Base-by-base conservation (phyloP, 2,113 vertebrate species). In the Calyptommatus sinebrachiatus region DNA sequence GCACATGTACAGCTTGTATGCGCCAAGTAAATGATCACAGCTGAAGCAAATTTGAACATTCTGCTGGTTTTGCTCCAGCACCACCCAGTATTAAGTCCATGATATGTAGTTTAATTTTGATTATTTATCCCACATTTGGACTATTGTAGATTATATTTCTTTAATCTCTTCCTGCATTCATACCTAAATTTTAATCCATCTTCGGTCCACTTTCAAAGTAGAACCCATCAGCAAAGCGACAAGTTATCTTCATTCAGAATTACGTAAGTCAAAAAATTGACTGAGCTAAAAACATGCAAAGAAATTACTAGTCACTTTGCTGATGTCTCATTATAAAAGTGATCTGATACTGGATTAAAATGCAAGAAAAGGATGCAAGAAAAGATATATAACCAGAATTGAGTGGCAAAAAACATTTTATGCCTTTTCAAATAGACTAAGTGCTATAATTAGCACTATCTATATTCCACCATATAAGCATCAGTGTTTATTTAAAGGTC, bases 341-440 rank as follows among this genome's bases (percentile, higher is more conserved):
- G 35, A 5, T 4, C 35, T 5, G 2, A 41, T 41, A 41, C 2
- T 41, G 35, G 35, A 41, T 41, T 41, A 41, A 41, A 41, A 41
- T 20, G 66, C 10, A 45, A 22, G 7, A 28, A 41, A 45, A 60
- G 65, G 62, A 22, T 22, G 66, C 28, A 80, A 65, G 1, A n/a
- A 2, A 61, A 80, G 71, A 62, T 46, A 46, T 14, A n/a, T 65
- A 50, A n/a, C 12, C 73, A 63, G n/a, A 77, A 2, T 20, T 73
- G 10, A n/a, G 45, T 50, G 48, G 46, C 53, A 83, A 76, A 73
- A 77, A 41, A 1, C 8, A 60, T 53, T 53, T 82, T 90, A 84
- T 57, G 71, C 80, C 60, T 11, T 50, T 85, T 21, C 53, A 31
- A 26, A 76, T 6, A 50, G 45, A 7, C 16, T 12, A 45, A 35